Evolutionary conservation across 2,888 invertebrate species (phyloP).

Genomic region (Panorpa germanica): DNA sequence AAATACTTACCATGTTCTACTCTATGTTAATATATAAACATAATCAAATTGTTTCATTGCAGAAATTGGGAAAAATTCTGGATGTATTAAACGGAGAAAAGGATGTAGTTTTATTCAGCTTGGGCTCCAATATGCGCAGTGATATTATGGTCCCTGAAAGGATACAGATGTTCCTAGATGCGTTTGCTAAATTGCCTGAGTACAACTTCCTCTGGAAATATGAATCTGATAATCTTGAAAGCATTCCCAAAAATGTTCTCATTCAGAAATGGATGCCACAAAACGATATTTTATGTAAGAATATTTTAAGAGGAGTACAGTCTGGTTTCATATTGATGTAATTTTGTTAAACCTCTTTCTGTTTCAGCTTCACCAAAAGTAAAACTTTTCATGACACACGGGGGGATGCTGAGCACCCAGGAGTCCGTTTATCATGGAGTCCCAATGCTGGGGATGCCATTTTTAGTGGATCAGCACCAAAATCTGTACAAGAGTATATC

Average conservation of each 20-base stretch:
- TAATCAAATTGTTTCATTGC: not conserved
- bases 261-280: constrained; percentile 9
- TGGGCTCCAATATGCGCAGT: constrained; percentile 8
- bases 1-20: not conserved
- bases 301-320: not conserved
- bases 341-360: no score
- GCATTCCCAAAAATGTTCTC: constrained; percentile 7
- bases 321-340: constrained; percentile 5
- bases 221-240: constrained; percentile 7
- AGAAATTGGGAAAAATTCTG: not conserved
- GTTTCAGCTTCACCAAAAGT: constrained; percentile 8
- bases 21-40: not conserved
- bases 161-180: constrained; percentile 4
- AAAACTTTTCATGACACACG: constrained; percentile 8
- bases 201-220: constrained; percentile 9
- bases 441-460: constrained; percentile 8
- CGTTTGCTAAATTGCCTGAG: not conserved
- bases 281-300: constrained; percentile 12
- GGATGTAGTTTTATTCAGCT: constrained; percentile 6
- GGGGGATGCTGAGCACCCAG: constrained; percentile 8
- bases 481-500: no score
- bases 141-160: constrained; percentile 6
- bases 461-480: constrained; percentile 7
- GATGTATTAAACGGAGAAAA: constrained; percentile 1
- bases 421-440: constrained; percentile 9